Percentiles rank a stretch among this genome's conserved stretches.
These are phyloP conservation scores for Bubo blakistoni DNA, from an alignment of 2,113 vertebrate genomes.

Conservation along the genomic window DNA sequence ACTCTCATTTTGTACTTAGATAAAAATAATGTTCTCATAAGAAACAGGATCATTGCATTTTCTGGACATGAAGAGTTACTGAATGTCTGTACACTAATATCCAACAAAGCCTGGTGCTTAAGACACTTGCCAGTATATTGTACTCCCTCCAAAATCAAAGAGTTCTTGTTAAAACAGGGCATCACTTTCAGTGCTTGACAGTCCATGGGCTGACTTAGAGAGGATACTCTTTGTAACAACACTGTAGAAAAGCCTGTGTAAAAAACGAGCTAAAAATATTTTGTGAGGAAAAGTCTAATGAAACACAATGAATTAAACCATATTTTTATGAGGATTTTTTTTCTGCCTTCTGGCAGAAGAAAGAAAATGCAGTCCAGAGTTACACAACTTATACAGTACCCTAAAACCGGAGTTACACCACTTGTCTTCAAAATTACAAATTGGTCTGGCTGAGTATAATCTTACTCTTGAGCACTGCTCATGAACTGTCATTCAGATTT, in stretches of 20 bases:
- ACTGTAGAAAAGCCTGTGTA: not conserved
- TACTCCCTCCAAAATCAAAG: not conserved
- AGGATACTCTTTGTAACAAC: not conserved
- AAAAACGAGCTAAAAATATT: not conserved
- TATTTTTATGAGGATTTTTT: not conserved
- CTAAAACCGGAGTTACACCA: not conserved
- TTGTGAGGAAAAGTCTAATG: not conserved
- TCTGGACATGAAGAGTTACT: not conserved
- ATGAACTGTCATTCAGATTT: not conserved
- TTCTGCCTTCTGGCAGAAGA: not conserved
- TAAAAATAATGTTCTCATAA: not conserved
- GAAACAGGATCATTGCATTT: not conserved
- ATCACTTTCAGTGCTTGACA: not conserved
- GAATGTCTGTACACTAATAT: not conserved
- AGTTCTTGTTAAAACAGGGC: not conserved
- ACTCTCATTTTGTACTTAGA: not conserved
- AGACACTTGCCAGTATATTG: not conserved
- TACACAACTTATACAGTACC: not conserved
- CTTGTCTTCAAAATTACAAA: not conserved
- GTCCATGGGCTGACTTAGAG: not conserved
- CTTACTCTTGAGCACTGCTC: not conserved
- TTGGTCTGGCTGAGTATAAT: not conserved
- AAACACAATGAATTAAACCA: not conserved
- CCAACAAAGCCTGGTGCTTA: not conserved
- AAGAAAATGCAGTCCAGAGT: not conserved